Evolutionary conservation across 2,888 invertebrate species (phyloP).

Genomic region (Lutraria lutraria): DNA sequence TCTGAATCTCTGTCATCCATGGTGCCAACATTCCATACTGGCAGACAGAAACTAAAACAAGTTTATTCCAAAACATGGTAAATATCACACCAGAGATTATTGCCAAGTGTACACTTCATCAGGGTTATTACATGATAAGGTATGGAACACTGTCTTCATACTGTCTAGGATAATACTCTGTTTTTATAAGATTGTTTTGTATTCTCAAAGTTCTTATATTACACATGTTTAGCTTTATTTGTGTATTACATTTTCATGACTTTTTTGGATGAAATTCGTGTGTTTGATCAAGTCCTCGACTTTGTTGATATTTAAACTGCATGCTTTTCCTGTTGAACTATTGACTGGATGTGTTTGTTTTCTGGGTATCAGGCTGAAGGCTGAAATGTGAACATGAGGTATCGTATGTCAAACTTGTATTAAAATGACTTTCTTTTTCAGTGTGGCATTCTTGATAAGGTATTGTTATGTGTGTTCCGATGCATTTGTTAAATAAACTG

Average conservation of each 20-base stretch:
- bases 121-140: neutral
- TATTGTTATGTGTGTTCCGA: too few species aligned
- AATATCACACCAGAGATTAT: constrained; percentile 35
- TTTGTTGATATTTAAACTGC: neutral
- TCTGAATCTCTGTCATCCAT: constrained; percentile 14
- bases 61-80: constrained; percentile 39
- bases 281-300: neutral
- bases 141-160: neutral
- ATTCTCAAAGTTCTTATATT: constrained; percentile 10
- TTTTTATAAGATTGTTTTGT: neutral
- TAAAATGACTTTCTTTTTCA: too few species aligned
- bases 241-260: neutral
- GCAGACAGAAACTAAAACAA: constrained; percentile 23
- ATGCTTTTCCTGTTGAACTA: neutral
- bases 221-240: neutral
- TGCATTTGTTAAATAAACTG: too few species aligned
- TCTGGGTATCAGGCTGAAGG: too few species aligned
- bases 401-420: too few species aligned
- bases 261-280: neutral
- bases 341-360: too few species aligned
- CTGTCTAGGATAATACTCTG: neutral
- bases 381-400: too few species aligned
- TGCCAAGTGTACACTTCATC: constrained; percentile 9
- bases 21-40: constrained; percentile 42
- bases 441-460: too few species aligned